Base-by-base conservation (phyloP, 2,113 vertebrate genomes). In the Sporophila hypoxantha region DNA sequence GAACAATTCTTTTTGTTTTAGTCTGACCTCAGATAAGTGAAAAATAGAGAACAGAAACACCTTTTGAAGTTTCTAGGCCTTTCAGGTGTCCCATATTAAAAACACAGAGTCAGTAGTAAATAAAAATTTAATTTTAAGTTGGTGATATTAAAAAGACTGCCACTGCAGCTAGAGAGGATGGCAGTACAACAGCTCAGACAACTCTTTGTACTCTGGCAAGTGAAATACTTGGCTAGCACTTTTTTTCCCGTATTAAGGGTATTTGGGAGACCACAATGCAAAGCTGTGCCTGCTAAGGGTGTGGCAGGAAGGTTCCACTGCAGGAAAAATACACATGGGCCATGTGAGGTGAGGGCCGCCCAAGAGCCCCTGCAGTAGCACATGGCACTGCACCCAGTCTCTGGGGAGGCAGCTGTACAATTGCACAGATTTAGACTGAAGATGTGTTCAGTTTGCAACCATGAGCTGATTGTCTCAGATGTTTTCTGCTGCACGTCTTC, bases 321-420 rank as follows among this genome's bases (percentile, higher is more conserved):
- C 65, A 49, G 50, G 37, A 9, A 10, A 77, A 46, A 25, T 11
- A 46, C 5, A 2, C 0, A 0, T 10, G 19, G 49, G 46, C 18
- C 41, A 3, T 3, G 3, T 36, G 56, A 59, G 22, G 12, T 1
- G 1, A 36, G 29, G 16, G 44, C 32, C 36, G 8, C 17, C 4
- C 4, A 6, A 12, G 19, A 37, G 39, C 14, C 37, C 16, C 52
- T 66, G 60, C 52, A 37, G n/a, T 7, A 19, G n/a, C 11, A 1
- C 2, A 0, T 42, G 30, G n/a, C 30, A 29, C 36, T 1, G 1
- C 19, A 17, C 15, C 7, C 15, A 4, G 1, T 8, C 34, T 20
- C 29, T n/a, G 8, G 2, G 1, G 36, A 15, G 44, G 20, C 44
- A 36, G 12, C 26, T 6, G 10, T 32, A 3, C 5, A 14, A 2